Conservation (phyloP, 2,888 invertebrate genomes). For the Bellardia pandia region DNA sequence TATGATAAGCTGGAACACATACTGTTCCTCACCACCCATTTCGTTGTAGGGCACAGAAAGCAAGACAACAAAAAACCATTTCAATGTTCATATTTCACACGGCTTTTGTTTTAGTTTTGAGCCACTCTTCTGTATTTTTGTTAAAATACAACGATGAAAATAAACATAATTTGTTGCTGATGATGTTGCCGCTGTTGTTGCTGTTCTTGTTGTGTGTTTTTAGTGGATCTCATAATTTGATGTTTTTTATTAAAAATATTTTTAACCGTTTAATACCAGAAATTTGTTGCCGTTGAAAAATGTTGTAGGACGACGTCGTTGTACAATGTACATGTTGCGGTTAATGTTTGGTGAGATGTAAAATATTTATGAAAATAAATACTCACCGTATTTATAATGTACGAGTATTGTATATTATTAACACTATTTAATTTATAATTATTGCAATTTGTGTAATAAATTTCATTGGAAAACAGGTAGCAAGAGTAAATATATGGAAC, state of each 20-base stretch:
- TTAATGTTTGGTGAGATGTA: conserved; percentile 63
- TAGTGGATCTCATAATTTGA: conserved; percentile 71
- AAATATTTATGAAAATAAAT: conserved; percentile 55
- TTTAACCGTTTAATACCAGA: conserved; percentile 64
- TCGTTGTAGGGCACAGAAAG: neutral
- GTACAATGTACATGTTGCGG: conserved; percentile 69
- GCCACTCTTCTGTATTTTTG: conserved; percentile 41
- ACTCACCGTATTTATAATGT: conserved; percentile 48
- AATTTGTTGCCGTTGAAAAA: conserved; percentile 60
- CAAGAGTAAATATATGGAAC: too few species aligned
- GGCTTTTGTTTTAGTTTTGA: conserved; percentile 61
- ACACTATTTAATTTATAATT: conserved; percentile 58
- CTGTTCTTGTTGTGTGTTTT: conserved; percentile 31
- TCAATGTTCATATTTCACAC: conserved; percentile 54
- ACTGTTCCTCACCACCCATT: neutral
- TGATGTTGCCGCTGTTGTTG: conserved; percentile 34
- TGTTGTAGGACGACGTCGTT: conserved; percentile 23
- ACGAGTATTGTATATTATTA: conserved; percentile 34
- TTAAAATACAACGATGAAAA: conserved; percentile 46
- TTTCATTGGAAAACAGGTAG: neutral
- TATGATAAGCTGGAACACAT: neutral
- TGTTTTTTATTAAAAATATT: conserved; percentile 63
- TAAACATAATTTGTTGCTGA: conserved; percentile 58
- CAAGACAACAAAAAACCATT: conserved; percentile 21
- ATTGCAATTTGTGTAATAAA: conserved; percentile 30